Base-by-base conservation (phyloP, 1,140 invertebrate genomes). In the Heliconius nattereri region DNA sequence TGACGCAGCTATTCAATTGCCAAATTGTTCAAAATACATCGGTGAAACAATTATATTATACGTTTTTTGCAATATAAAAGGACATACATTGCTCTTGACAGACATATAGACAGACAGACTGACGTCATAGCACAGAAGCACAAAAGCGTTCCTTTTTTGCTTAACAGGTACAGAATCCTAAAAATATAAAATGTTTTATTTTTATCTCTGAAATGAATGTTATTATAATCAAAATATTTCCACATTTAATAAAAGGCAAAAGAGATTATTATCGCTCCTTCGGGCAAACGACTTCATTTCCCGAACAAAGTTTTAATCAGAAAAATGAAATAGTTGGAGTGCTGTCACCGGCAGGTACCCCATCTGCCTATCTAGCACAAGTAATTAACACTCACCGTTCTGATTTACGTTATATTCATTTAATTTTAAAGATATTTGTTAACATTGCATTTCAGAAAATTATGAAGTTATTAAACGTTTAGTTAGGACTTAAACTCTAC, bases 1-100 rank as follows among this genome's bases (percentile, higher is more conserved):
- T 1, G 81, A 91, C 73, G 81, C 60, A 1, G 71, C 73, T 1
- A 74, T 84, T 2, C 86, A 89, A 81, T 84, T 76, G 20, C 74
- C 82, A 7, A 66, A 78, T 1, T 66, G 73, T 66, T 9, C 37
- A 13, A 70, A 16, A 29, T 49, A 79, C 71, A 40, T 37, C 40
- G 76, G 76, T 66, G 32, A 71, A 54, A 23, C 7, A 3, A 9
- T n/a, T 57, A 57, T 49, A 11, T 40, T 40, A 45, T 32, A 32
- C 32, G 32, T 32, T 32, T 32, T 32, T 32, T 32, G 32, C 32
- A 6, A 6, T 6, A 32, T 6, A 32, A 32, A 32, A 32, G 3
- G 3, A 32, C 32, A 32, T 32, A 6, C 32, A 7, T 32, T 32
- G 32, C 32, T 32, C 32, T 32, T 32, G 32, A 32, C 32, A 32